phyloP scores from a whole-genome alignment of 1,140 invertebrate genomes.

The Drosophila setifemur region DNA sequence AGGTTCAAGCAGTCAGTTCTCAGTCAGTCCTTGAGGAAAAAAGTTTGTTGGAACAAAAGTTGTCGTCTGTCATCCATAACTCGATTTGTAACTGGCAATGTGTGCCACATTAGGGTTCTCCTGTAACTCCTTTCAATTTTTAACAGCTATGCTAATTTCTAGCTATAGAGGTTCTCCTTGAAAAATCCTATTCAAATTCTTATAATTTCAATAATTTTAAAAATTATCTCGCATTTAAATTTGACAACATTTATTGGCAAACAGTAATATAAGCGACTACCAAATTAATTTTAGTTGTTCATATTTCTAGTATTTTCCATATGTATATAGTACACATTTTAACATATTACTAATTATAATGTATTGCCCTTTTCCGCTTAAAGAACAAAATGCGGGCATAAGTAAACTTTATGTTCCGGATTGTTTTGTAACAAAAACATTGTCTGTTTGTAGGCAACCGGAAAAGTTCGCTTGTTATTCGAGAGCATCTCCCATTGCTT shows the following conservation, averaged over 20 bases:
- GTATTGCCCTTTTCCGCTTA: not conserved
- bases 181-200: too few relatives aligned
- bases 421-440: conserved; percentile 1
- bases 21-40: not conserved
- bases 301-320: too few relatives aligned
- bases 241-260: not conserved
- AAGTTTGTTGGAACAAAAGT: conserved; percentile 36
- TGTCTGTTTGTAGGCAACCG: conserved; percentile 30
- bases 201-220: too few relatives aligned
- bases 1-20: conserved; percentile 16
- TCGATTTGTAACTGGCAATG: conserved; percentile 54
- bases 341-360: too few relatives aligned
- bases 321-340: too few relatives aligned
- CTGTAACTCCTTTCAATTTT: conserved; percentile 12
- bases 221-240: too few relatives aligned
- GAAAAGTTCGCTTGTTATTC: conserved; percentile 18
- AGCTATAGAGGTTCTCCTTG: too few relatives aligned
- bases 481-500: not conserved
- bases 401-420: not conserved
- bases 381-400: not conserved
- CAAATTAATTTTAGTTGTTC: too few relatives aligned
- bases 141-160: conserved; percentile 58
- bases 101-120: conserved; percentile 28
- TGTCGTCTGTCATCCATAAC: conserved; percentile 59
- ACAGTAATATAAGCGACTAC: too few relatives aligned